Evolutionary conservation across 2,113 vertebrate species (phyloP).

Genomic region (Channa argus): DNA sequence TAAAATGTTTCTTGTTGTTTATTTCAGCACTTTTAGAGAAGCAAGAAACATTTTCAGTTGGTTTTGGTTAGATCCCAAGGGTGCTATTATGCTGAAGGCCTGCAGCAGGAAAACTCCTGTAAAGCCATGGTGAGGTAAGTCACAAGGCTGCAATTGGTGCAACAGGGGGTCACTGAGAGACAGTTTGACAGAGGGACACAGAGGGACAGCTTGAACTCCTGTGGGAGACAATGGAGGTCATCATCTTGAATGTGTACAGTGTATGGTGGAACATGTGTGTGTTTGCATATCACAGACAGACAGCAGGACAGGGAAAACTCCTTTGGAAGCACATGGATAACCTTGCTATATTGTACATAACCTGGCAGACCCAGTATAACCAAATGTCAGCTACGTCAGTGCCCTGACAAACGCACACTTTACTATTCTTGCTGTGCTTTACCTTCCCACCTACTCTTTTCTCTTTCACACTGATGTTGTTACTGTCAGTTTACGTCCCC

Average conservation of each 20-base stretch:
- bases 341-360: conserved; percentile 65
- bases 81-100: conserved; percentile 24
- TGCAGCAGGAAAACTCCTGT: conserved; percentile 33
- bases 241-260: conserved; percentile 1
- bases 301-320: conserved; percentile 31
- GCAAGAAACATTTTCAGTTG: not conserved
- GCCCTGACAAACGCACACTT: not conserved
- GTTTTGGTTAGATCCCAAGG: conserved; percentile 26
- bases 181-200: conserved; percentile 47
- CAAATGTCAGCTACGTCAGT: conserved; percentile 55
- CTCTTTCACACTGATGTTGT: conserved; percentile 33
- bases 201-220: conserved; percentile 23
- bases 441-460: conserved; percentile 22
- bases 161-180: conserved; percentile 1
- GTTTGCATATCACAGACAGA: conserved; percentile 36
- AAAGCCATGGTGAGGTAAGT: conserved; percentile 61
- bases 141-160: conserved; percentile 36
- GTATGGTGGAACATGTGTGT: not conserved
- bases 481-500: conserved; percentile 59
- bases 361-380: conserved; percentile 56
- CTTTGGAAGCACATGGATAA: conserved; percentile 47
- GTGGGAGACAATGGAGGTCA: conserved; percentile 40
- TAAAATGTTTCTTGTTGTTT: not conserved
- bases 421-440: conserved; percentile 43
- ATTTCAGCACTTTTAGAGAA: conserved; percentile 17